Evolutionary conservation across 2,888 invertebrate species (phyloP).

Genomic region (Papilio protenor): DNA sequence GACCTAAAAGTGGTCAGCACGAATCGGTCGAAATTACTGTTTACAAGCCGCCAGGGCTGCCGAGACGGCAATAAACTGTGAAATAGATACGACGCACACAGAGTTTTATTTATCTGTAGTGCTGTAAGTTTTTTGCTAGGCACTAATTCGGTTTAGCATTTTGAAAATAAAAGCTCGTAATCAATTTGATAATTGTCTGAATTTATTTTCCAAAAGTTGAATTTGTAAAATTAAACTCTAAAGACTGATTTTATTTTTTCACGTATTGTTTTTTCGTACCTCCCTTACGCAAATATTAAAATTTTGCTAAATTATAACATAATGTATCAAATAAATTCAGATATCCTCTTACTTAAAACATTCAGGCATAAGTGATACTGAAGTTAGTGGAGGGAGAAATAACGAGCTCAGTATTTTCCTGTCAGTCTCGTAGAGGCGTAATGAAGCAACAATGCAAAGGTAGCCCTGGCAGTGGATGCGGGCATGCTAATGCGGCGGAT

Average conservation of each 20-base stretch:
- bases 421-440: neutral
- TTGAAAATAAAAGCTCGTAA: too few species aligned
- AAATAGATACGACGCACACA: constrained; percentile 33
- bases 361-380: neutral
- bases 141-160: neutral
- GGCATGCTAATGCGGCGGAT: constrained; percentile 81
- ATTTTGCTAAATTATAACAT: neutral
- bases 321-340: too few species aligned
- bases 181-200: too few species aligned
- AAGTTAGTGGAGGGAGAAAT: neutral
- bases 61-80: constrained; percentile 45
- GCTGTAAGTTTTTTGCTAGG: too few species aligned
- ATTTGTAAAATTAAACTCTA: neutral
- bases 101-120: neutral
- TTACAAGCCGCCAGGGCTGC: constrained; percentile 73
- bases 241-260: neutral
- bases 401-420: neutral
- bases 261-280: too few species aligned
- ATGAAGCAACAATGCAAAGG: constrained; percentile 41
- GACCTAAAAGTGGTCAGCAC: constrained; percentile 83
- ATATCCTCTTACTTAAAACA: too few species aligned
- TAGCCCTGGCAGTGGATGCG: constrained; percentile 60
- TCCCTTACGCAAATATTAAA: too few species aligned
- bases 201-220: neutral
- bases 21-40: constrained; percentile 80